These are phyloP conservation scores for Tenthredo livida DNA, from an alignment of 2,888 invertebrate species.

Conservation along the genomic window DNA sequence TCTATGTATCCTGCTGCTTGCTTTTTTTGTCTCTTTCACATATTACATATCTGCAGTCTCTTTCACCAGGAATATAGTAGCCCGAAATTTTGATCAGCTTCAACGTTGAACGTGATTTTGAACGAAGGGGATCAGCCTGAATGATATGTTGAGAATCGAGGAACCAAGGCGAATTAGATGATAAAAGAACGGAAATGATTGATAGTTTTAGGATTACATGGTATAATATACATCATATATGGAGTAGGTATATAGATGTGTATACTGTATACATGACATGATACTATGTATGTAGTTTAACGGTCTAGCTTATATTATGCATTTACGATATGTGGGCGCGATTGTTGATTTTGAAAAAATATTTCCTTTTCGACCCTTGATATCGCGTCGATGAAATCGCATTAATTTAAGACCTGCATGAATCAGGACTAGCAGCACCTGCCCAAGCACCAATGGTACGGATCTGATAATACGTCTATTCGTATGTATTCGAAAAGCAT, in stretches of 20 bases:
- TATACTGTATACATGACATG: not conserved
- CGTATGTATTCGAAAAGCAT: constrained; percentile 48
- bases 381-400: constrained; percentile 9
- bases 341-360: constrained; percentile 25
- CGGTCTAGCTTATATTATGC: not conserved
- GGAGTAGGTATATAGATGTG: not conserved
- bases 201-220: not conserved
- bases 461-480: constrained; percentile 49
- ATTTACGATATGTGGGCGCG: constrained; percentile 4
- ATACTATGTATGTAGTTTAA: not conserved
- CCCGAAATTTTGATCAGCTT: not conserved
- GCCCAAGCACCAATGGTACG: constrained; percentile 49
- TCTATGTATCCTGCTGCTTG: not conserved
- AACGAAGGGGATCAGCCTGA: not conserved
- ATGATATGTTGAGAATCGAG: not conserved
- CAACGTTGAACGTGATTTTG: not conserved
- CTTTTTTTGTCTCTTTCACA: not conserved
- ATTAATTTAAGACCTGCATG: constrained; percentile 51
- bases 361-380: constrained; percentile 1
- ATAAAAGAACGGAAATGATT: constrained; percentile 1
- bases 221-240: not conserved
- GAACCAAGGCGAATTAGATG: not conserved
- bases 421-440: constrained; percentile 53
- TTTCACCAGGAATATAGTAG: not conserved
- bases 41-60: not conserved